These are phyloP conservation scores for Chlamydotis undulata DNA, from an alignment of 2,113 vertebrate species.

Conservation along the genomic window DNA sequence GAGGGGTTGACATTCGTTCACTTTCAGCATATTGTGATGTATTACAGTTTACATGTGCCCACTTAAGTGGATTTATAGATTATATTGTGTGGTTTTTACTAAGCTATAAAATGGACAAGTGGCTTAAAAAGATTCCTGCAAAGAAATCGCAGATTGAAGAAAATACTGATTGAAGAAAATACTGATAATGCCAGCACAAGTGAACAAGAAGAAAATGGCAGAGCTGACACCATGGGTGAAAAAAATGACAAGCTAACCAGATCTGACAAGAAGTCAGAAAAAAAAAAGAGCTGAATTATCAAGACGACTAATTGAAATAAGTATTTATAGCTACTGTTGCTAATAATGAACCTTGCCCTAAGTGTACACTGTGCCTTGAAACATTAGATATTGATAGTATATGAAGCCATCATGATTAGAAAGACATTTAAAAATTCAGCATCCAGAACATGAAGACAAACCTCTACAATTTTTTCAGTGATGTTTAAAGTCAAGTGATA, in stretches of 20 bases:
- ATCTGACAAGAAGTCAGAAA: not conserved
- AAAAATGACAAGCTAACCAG: not conserved
- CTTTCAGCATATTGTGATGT: not conserved
- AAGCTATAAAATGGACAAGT: not conserved
- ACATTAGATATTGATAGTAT: not conserved
- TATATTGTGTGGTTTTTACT: not conserved
- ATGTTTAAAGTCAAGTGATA: not conserved
- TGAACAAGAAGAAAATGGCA: not conserved
- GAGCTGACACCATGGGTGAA: not conserved
- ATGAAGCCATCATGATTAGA: not conserved
- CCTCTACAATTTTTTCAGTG: not conserved
- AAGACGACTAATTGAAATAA: not conserved
- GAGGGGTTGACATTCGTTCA: not conserved
- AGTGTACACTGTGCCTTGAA: not conserved
- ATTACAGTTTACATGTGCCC: not conserved
- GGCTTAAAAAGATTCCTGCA: not conserved
- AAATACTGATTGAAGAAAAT: not conserved
- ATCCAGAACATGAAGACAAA: not conserved
- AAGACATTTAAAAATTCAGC: not conserved
- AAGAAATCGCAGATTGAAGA: not conserved
- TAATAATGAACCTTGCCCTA: not conserved
- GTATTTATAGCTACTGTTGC: not conserved
- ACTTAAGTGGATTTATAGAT: slow-evolving; percentile 1
- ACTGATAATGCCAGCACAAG: not conserved
- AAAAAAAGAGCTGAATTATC: not conserved